Evolutionary conservation across 2,797 vertebrate genomes (phyloP).

Genomic region (Anisognathus igniventris): DNA sequence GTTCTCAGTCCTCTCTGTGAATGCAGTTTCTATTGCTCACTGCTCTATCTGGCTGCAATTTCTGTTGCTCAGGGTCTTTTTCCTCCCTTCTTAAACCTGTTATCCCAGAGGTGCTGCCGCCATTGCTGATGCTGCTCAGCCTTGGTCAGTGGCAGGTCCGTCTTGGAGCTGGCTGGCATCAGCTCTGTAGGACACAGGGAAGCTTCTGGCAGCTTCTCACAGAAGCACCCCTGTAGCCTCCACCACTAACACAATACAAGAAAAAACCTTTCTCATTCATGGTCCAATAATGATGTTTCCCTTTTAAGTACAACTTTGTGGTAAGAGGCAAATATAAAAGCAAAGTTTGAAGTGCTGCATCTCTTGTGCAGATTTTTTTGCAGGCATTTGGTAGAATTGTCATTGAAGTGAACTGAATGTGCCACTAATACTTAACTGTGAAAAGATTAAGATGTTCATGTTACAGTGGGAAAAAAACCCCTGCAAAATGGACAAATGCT

Average conservation of each 20-base stretch:
- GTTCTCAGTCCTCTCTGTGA: not conserved
- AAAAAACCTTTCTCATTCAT: not conserved
- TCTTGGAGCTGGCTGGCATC: not conserved
- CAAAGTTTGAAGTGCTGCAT: not conserved
- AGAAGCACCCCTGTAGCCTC: not conserved
- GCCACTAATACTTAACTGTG: conserved; percentile 44
- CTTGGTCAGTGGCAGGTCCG: fast-evolving
- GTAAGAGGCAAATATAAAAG: not conserved
- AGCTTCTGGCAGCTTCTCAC: not conserved
- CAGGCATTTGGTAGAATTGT: conserved; percentile 2
- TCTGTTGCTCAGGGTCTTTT: not conserved
- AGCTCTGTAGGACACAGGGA: not conserved
- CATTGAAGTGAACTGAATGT: not conserved
- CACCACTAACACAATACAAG: not conserved
- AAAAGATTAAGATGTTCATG: conserved; percentile 26
- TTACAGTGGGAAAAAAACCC: not conserved
- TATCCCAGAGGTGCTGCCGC: not conserved
- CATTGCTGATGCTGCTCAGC: not conserved
- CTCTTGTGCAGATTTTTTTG: not conserved
- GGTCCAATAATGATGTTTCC: not conserved
- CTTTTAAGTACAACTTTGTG: not conserved
- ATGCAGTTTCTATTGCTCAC: not conserved
- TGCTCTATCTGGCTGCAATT: not conserved
- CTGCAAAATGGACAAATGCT: not conserved
- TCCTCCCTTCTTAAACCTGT: not conserved